A percentile compares a stretch with the other conserved stretches of the same genome.
phyloP scores from a whole-genome alignment of 1,140 invertebrate species.

The Marisa cornuarietis region DNA sequence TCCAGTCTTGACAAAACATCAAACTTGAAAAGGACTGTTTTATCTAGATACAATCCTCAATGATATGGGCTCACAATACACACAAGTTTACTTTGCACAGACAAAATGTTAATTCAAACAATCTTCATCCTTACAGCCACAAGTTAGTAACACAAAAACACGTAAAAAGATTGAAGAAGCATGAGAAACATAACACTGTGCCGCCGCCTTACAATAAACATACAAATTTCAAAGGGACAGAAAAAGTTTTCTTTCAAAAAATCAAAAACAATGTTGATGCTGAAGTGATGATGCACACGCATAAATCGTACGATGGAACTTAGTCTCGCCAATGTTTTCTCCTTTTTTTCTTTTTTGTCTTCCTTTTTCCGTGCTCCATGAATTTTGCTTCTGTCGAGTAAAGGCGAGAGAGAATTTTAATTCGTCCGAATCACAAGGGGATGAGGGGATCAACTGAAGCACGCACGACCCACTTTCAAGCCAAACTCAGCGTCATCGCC shows the following conservation, averaged over 20 bases:
- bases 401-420: conserved; percentile 8
- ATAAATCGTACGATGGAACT: neutral
- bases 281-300: neutral
- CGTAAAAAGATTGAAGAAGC: neutral
- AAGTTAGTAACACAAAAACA: neutral
- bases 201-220: conserved; percentile 14
- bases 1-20: neutral
- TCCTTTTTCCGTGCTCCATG: neutral
- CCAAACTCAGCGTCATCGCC: conserved; percentile 79
- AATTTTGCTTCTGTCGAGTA: neutral
- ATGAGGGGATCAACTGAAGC: conserved; percentile 70
- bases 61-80: neutral
- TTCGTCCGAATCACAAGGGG: conserved; percentile 9
- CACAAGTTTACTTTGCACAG: neutral
- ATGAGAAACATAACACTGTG: conserved; percentile 14
- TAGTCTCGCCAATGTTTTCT: neutral
- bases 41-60: neutral
- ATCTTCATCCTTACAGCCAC: neutral
- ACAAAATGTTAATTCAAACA: neutral
- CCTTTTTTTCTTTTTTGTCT: neutral
- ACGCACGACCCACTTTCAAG: conserved; percentile 83
- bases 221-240: neutral
- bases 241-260: neutral
- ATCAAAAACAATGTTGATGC: neutral
- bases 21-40: neutral